A percentile compares a stretch with the other conserved stretches of the same genome.
phyloP scores from a whole-genome alignment of 2,797 vertebrate genomes.

The Poeciliopsis turneri region DNA sequence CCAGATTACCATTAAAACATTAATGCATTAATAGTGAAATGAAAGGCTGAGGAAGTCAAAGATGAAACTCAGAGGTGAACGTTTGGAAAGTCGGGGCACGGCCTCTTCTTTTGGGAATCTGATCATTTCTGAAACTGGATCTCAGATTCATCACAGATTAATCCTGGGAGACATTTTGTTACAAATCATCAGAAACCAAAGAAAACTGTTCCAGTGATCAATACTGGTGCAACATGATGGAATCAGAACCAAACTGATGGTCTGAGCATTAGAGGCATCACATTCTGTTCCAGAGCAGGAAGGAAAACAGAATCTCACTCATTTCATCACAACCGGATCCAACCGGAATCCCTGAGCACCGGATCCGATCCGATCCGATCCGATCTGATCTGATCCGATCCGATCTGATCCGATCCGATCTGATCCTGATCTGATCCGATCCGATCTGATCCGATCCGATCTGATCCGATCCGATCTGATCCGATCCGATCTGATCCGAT shows the following conservation, averaged over 20 bases:
- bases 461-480: background rate
- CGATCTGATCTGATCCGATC: background rate
- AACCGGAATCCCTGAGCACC: background rate
- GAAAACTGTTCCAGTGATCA: background rate
- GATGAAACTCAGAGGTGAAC: conserved; percentile 15
- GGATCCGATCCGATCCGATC: background rate
- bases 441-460: background rate
- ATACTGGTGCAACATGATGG: background rate
- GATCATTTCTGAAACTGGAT: background rate
- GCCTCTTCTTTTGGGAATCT: background rate
- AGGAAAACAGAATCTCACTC: background rate
- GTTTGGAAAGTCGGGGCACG: background rate
- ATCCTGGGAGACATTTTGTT: too few relatives aligned
- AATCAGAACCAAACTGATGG: background rate
- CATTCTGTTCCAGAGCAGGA: background rate
- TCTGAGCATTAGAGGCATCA: background rate
- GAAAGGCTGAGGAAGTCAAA: conserved; percentile 33
- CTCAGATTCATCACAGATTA: background rate
- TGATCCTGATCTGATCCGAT: background rate
- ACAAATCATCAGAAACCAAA: background rate
- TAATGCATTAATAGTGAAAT: conserved; percentile 40
- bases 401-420: background rate
- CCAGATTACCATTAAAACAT: conserved; percentile 46
- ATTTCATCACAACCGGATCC: background rate
- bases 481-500: too few relatives aligned